Evolutionary conservation across 2,113 vertebrate genomes (phyloP).

Genomic region (Gymnobelideus leadbeateri): DNA sequence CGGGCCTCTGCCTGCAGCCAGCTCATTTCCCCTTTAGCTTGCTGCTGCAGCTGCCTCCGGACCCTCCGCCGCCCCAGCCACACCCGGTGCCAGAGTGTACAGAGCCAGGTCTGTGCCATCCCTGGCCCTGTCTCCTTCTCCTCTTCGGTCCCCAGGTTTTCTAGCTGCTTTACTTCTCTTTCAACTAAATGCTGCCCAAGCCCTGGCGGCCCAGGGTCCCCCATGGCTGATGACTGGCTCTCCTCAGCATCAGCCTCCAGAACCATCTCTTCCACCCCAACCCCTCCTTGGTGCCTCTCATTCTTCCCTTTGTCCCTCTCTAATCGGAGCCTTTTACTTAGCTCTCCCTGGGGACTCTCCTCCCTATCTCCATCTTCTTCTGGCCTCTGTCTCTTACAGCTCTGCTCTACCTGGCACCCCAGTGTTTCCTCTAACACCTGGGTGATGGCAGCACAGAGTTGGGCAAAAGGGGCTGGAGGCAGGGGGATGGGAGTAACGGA

Average conservation of each 20-base stretch:
- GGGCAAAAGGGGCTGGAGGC: constrained; percentile 73
- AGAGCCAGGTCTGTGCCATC: constrained; percentile 83
- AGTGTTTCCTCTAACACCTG: constrained; percentile 69
- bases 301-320: constrained; percentile 5
- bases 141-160: constrained; percentile 28
- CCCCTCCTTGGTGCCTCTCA: not conserved
- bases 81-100: constrained; percentile 84
- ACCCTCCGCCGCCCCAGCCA: constrained; percentile 92
- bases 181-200: fast-evolving
- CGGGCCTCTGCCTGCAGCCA: constrained; percentile 72
- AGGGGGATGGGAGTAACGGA: constrained; percentile 84
- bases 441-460: constrained; percentile 53
- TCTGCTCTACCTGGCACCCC: constrained; percentile 74
- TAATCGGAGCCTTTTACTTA: constrained; percentile 61
- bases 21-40: constrained; percentile 71
- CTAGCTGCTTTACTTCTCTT: not conserved
- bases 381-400: constrained; percentile 68
- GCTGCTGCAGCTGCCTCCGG: constrained; percentile 84
- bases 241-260: constrained; percentile 37
- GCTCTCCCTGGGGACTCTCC: constrained; percentile 34
- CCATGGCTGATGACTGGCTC: constrained; percentile 72
- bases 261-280: constrained; percentile 63
- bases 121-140: not conserved
- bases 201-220: constrained; percentile 77
- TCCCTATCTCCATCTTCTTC: constrained; percentile 32